Conservation (phyloP, 2,797 vertebrate genomes). For the Columba guinea region DNA sequence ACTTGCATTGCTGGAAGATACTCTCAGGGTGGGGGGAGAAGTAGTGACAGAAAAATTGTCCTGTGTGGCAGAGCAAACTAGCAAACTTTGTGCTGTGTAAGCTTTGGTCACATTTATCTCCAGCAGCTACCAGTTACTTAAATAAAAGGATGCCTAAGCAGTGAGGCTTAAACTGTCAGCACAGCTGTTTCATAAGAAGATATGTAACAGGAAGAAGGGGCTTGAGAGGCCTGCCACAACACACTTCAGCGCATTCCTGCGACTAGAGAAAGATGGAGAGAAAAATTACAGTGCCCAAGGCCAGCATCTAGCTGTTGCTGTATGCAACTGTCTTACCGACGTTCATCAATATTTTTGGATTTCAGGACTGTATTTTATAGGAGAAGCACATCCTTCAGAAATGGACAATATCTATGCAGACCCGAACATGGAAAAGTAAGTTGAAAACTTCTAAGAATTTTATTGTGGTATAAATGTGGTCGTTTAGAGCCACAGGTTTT, state of each 20-base stretch:
- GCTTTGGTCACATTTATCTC: not conserved
- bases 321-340: not conserved
- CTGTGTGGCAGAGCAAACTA: not conserved
- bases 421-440: constrained; percentile 74
- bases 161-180: not conserved
- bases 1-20: not conserved
- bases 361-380: constrained; percentile 35
- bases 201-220: accelerated
- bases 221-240: not conserved
- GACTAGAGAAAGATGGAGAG: not conserved
- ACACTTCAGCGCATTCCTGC: not conserved
- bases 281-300: not conserved
- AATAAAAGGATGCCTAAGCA: not conserved
- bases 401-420: constrained; percentile 74
- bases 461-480: not conserved
- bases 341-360: not conserved
- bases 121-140: not conserved
- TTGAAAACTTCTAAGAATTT: not conserved
- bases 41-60: not conserved
- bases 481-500: not conserved
- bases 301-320: not conserved
- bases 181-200: not conserved
- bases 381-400: constrained; percentile 27
- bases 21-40: not conserved
- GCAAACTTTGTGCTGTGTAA: not conserved